Conservation (phyloP, 1,140 invertebrate genomes). For the Uloborus diversus region DNA sequence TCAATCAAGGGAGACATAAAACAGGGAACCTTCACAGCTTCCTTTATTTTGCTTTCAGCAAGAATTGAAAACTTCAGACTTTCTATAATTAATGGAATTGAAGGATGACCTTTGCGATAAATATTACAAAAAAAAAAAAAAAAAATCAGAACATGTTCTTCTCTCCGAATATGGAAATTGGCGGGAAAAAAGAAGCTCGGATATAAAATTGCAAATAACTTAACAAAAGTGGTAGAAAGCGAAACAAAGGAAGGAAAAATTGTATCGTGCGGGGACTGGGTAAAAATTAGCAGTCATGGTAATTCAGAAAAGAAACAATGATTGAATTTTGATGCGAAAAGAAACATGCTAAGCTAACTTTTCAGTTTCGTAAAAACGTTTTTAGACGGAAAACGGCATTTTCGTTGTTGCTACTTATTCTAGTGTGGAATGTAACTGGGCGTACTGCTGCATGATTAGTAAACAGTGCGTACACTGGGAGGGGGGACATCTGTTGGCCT, state of each 20-base stretch:
- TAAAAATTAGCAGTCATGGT: constrained; percentile 24
- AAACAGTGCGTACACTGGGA: too few relatives aligned
- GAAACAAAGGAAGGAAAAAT: constrained; percentile 45
- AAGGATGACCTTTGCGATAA: constrained; percentile 54
- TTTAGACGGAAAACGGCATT: too few relatives aligned
- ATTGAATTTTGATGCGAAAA: too few relatives aligned
- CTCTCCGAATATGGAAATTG: constrained; percentile 17
- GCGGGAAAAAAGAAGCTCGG: constrained; percentile 9
- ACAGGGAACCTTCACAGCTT: constrained; percentile 33
- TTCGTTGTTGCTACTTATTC: too few relatives aligned
- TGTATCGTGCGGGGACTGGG: constrained; percentile 16
- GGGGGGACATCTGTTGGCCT: too few relatives aligned
- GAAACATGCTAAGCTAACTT: too few relatives aligned
- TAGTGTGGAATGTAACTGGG: too few relatives aligned
- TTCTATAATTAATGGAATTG: constrained; percentile 55
- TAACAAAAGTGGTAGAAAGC: constrained; percentile 34
- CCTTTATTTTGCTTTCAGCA: constrained; percentile 23
- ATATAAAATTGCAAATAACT: constrained; percentile 53
- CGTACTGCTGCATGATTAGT: too few relatives aligned
- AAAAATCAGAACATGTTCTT: constrained; percentile 35
- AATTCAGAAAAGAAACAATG: too few relatives aligned
- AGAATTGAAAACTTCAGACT: constrained; percentile 54
- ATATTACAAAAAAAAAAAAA: constrained; percentile 6
- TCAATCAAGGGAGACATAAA: constrained; percentile 46
- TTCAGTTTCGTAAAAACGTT: too few relatives aligned